Evolutionary conservation across 2,113 vertebrate species (phyloP).

Genomic region (Rana temporaria): DNA sequence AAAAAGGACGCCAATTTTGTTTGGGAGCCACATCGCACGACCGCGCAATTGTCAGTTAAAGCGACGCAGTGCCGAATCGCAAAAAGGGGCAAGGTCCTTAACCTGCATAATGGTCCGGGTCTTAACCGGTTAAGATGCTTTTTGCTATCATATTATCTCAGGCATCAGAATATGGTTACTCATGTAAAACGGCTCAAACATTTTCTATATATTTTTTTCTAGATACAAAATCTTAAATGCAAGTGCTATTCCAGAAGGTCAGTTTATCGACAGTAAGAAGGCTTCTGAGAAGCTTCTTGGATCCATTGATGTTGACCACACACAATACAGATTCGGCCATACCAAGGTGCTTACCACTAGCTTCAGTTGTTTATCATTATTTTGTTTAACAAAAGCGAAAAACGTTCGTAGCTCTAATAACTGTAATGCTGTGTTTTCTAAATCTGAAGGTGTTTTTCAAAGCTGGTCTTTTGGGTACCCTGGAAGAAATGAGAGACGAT

Average conservation of each 20-base stretch:
- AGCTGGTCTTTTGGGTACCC: conserved; percentile 86
- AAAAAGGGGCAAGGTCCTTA: too few species aligned
- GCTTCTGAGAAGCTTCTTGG: conserved; percentile 86
- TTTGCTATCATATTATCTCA: too few species aligned
- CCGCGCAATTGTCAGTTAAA: too few species aligned
- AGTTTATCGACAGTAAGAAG: conserved; percentile 90
- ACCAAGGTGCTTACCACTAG: conserved; percentile 77
- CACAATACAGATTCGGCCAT: conserved; percentile 87
- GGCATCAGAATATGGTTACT: too few species aligned
- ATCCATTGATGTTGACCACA: conserved; percentile 83
- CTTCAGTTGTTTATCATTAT: not conserved
- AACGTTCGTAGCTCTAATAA: not conserved
- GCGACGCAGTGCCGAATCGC: too few species aligned
- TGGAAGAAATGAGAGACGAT: conserved; percentile 94
- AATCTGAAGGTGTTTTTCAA: conserved; percentile 89
- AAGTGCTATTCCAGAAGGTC: conserved; percentile 85
- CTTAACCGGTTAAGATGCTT: too few species aligned
- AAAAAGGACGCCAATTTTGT: too few species aligned
- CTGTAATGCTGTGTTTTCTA: not conserved
- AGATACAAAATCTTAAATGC: conserved; percentile 86
- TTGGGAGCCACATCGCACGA: too few species aligned
- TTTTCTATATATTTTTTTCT: conserved; percentile 14
- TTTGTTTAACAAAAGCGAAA: too few species aligned
- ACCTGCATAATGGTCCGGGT: too few species aligned
- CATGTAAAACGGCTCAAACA: too few species aligned